Evolutionary conservation across 2,797 vertebrate species (phyloP).

Genomic region (Sebastes itinus): DNA sequence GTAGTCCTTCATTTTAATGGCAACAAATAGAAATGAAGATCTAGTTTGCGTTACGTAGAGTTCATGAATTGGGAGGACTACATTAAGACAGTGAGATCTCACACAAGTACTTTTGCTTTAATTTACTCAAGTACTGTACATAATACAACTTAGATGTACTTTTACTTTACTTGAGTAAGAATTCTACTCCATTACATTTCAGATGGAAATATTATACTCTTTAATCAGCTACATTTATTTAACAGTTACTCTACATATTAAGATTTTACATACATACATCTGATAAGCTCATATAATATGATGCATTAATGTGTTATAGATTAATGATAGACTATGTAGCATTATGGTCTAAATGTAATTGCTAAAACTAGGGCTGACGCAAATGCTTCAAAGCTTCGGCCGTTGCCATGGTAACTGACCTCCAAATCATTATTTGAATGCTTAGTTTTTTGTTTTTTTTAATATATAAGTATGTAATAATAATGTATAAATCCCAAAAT

Average conservation of each 20-base stretch:
- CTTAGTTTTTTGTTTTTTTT: too few species aligned
- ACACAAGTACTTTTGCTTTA: neutral
- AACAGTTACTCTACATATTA: neutral
- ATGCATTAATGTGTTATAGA: neutral
- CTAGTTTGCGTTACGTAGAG: slow-evolving; percentile 34
- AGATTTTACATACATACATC: neutral
- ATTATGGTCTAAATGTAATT: neutral
- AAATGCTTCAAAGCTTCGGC: too few species aligned
- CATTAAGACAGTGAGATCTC: slow-evolving; percentile 3
- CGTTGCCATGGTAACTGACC: too few species aligned
- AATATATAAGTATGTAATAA: too few species aligned
- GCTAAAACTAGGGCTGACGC: neutral
- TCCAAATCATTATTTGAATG: too few species aligned
- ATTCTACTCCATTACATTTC: neutral
- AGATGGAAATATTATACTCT: neutral
- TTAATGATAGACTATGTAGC: neutral
- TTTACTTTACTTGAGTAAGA: neutral
- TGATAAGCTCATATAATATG: neutral
- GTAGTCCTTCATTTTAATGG: slow-evolving; percentile 48
- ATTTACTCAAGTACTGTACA: neutral
- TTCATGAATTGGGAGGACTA: slow-evolving; percentile 37
- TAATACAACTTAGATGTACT: neutral
- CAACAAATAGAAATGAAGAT: slow-evolving; percentile 22
- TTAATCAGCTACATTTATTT: neutral
- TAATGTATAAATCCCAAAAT: too few species aligned